These are phyloP conservation scores for Mizuhopecten yessoensis DNA, from an alignment of 1,140 invertebrate genomes.

Conservation along the genomic window DNA sequence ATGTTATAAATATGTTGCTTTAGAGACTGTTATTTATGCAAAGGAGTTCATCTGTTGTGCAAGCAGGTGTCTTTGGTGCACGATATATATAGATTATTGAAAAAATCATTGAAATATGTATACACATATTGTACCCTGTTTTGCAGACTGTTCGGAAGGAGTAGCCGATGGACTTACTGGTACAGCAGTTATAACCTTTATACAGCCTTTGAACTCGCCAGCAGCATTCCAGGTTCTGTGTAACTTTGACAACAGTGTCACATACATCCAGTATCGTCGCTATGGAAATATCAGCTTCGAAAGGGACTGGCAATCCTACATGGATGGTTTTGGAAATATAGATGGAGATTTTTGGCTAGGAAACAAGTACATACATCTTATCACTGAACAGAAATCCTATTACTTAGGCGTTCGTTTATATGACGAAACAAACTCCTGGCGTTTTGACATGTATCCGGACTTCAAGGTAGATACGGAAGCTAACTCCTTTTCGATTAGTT, in stretches of 20 bases:
- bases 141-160: constrained; percentile 45
- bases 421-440: not conserved
- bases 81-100: no score
- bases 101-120: no score
- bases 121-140: no score
- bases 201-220: constrained; percentile 31
- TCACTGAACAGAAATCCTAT: not conserved
- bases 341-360: constrained; percentile 66
- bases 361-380: constrained; percentile 51
- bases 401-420: not conserved
- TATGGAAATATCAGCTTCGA: constrained; percentile 57
- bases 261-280: constrained; percentile 48
- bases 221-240: constrained; percentile 42
- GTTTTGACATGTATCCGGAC: not conserved
- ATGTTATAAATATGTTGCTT: no score
- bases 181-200: not conserved
- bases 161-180: not conserved
- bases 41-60: no score
- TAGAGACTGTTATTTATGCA: no score
- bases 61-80: no score
- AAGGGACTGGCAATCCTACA: constrained; percentile 61
- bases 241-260: constrained; percentile 48
- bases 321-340: constrained; percentile 65
- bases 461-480: not conserved
- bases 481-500: not conserved